These are phyloP conservation scores for Gonocerus acuteangulatus DNA, from an alignment of 2,888 invertebrate genomes.

Conservation along the genomic window DNA sequence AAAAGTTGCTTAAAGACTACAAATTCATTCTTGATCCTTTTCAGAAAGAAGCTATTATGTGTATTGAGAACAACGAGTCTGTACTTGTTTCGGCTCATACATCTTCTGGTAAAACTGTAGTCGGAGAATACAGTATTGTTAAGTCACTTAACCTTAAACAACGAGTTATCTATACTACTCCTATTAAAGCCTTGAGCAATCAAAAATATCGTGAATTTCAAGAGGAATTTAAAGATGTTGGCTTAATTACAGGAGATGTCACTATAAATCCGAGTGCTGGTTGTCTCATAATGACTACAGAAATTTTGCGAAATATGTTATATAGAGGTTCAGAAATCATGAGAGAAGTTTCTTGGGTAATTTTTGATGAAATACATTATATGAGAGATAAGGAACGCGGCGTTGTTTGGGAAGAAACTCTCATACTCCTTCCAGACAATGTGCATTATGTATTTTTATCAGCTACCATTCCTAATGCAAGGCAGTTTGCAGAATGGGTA, in stretches of 20 bases:
- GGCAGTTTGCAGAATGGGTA: conserved; percentile 94
- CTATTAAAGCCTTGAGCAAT: conserved; percentile 97
- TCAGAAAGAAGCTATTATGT: conserved; percentile 91
- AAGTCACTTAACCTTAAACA: conserved; percentile 88
- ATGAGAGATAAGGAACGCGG: conserved; percentile 99
- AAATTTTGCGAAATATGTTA: conserved; percentile 97
- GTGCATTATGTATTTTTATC: conserved; percentile 98
- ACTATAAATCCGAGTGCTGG: conserved; percentile 98
- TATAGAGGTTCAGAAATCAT: conserved; percentile 97
- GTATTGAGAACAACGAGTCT: conserved; percentile 95
- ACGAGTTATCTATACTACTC: conserved; percentile 97
- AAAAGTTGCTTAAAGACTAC: conserved; percentile 80
- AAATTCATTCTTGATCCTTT: conserved; percentile 94
- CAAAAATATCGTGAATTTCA: conserved; percentile 97
- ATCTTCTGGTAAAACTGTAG: conserved; percentile 98
- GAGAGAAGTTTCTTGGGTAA: conserved; percentile 99
- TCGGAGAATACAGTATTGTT: conserved; percentile 97
- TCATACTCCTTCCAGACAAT: conserved; percentile 93
- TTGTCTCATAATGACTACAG: conserved; percentile 99
- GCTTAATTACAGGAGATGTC: conserved; percentile 96
- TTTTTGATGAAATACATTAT: conserved; percentile 99
- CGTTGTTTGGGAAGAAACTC: conserved; percentile 98
- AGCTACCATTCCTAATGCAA: conserved; percentile 97
- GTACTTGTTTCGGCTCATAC: conserved; percentile 99
- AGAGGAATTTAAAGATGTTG: conserved; percentile 96